Conservation (phyloP, 1,140 invertebrate species). For the Euura lappo region DNA sequence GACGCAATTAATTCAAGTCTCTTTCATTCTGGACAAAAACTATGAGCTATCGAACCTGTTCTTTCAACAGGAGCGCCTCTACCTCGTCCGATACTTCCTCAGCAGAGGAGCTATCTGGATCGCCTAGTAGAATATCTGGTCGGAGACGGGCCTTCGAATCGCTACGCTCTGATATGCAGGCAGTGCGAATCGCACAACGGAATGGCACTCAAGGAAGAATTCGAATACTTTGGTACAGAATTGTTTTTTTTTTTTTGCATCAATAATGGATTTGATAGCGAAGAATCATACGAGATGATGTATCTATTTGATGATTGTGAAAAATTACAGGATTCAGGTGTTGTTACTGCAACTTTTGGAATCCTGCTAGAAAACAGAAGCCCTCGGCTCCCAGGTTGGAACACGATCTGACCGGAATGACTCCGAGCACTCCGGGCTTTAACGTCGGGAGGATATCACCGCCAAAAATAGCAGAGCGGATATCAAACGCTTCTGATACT, state of each 20-base stretch:
- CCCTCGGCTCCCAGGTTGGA: conserved; percentile 74
- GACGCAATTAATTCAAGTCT: neutral
- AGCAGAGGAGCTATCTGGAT: conserved; percentile 77
- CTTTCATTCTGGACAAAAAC: too few relatives aligned
- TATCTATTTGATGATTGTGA: conserved; percentile 20
- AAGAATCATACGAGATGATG: neutral
- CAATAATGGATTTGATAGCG: neutral
- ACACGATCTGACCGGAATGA: conserved; percentile 32
- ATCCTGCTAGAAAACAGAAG: conserved; percentile 82
- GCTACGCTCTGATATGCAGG: conserved; percentile 93
- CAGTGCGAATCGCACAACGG: conserved; percentile 94
- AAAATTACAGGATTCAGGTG: conserved; percentile 75
- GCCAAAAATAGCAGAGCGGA: neutral
- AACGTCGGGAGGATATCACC: neutral
- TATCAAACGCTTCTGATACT: neutral
- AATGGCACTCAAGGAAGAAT: conserved; percentile 96
- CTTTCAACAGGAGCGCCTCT: conserved; percentile 41
- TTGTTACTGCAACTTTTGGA: conserved; percentile 85
- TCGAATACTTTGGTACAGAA: conserved; percentile 83
- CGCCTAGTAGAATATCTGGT: conserved; percentile 92
- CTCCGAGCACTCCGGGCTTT: neutral
- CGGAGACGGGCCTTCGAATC: conserved; percentile 93
- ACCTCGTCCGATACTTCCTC: conserved; percentile 61
- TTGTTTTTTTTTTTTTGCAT: conserved; percentile 13
- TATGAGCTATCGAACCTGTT: too few relatives aligned